Conservation (phyloP, 1,140 invertebrate genomes). For the Manduca sexta region DNA sequence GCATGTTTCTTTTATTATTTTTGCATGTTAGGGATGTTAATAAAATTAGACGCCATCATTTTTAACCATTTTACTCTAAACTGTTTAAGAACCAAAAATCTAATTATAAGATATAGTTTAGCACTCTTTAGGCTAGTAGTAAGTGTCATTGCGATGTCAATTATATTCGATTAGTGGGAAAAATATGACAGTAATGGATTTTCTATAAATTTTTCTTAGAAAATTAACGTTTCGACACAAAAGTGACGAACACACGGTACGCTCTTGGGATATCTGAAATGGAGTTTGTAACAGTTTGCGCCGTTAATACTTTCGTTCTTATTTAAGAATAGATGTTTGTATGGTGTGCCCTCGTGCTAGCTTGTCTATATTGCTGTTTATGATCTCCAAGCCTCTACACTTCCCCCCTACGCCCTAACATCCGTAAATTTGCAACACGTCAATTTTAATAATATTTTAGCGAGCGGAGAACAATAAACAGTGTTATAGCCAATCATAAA, state of each 20-base stretch:
- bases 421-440: neutral
- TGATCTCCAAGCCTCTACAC: conserved; percentile 15
- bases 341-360: conserved; percentile 45
- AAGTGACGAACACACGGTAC: neutral
- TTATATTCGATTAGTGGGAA: conserved; percentile 67
- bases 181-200: conserved; percentile 54
- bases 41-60: conserved; percentile 18
- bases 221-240: conserved; percentile 15
- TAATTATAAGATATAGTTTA: conserved; percentile 61
- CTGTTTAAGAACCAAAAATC: conserved; percentile 46
- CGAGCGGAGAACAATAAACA: conserved; percentile 29
- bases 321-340: conserved; percentile 39
- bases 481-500: conserved; percentile 33
- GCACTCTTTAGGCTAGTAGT: conserved; percentile 66
- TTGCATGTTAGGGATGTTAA: conserved; percentile 30
- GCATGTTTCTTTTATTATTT: conserved; percentile 40
- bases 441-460: no score
- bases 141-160: conserved; percentile 71
- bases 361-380: conserved; percentile 50
- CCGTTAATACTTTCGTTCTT: conserved; percentile 10
- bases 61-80: neutral
- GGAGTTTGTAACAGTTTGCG: conserved; percentile 16
- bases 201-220: conserved; percentile 62
- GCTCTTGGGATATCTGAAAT: neutral
- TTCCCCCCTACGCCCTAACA: neutral